These are phyloP conservation scores for Phortica magna DNA, from an alignment of 2,888 invertebrate species.

Conservation along the genomic window DNA sequence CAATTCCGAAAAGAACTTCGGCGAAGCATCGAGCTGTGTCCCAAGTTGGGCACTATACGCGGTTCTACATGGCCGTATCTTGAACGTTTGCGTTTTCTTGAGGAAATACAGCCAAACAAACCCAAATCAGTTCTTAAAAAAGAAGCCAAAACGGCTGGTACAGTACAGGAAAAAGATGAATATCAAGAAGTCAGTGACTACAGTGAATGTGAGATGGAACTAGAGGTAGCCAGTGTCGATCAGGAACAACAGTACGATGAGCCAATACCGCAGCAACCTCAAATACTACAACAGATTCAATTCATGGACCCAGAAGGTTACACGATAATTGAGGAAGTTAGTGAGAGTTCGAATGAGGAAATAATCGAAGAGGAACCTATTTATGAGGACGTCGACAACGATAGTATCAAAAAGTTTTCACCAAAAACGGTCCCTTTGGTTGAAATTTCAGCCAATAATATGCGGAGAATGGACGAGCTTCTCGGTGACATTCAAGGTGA, in stretches of 20 bases:
- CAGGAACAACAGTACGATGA: background rate
- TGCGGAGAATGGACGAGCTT: constrained; percentile 54
- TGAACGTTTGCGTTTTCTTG: constrained; percentile 61
- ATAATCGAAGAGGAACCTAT: constrained; percentile 60
- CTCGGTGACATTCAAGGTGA: constrained; percentile 54
- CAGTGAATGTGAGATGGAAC: background rate
- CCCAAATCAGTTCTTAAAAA: constrained; percentile 30
- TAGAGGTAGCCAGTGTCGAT: background rate
- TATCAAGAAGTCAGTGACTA: constrained; percentile 32
- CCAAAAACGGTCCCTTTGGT: constrained; percentile 19
- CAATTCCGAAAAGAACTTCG: constrained; percentile 70
- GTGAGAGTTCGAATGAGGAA: constrained; percentile 52
- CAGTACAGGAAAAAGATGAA: constrained; percentile 7
- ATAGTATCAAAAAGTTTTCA: constrained; percentile 42
- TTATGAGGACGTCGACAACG: constrained; percentile 52
- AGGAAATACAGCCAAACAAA: constrained; percentile 41
- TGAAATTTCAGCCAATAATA: constrained; percentile 44
- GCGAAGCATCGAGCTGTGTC: constrained; percentile 54
- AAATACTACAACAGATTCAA: background rate
- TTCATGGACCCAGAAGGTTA: constrained; percentile 26
- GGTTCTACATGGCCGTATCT: constrained; percentile 71
- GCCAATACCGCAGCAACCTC: constrained; percentile 1
- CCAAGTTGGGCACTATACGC: constrained; percentile 52
- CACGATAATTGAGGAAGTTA: constrained; percentile 58
- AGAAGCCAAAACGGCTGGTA: constrained; percentile 37